Percentiles rank a stretch among this genome's conserved stretches.
phyloP scores from a whole-genome alignment of 2,797 vertebrate genomes.

The Podargus strigoides region DNA sequence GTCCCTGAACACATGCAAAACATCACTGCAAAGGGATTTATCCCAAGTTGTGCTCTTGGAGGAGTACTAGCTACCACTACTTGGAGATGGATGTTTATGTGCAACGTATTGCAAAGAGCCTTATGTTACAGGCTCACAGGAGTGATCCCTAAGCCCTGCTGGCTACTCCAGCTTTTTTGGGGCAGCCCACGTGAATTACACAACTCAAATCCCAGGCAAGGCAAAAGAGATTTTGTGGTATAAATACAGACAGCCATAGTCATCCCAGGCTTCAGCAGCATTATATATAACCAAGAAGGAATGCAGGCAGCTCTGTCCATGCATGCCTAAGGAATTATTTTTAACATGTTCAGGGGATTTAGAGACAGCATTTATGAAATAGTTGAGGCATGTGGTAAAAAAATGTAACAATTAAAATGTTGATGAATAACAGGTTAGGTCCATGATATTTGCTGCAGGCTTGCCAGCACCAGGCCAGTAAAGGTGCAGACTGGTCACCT shows the following conservation, averaged over 20 bases:
- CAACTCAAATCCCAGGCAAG: not conserved
- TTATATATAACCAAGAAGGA: not conserved
- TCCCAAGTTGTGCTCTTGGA: not conserved
- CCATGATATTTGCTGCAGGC: not conserved
- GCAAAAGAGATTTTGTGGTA: not conserved
- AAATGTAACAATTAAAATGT: not conserved
- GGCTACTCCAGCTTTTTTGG: not conserved
- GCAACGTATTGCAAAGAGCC: not conserved
- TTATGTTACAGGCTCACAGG: rapidly evolving
- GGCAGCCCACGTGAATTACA: not conserved
- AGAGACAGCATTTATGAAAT: not conserved
- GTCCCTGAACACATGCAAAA: not conserved
- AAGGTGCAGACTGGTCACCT: not conserved
- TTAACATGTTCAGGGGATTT: not conserved
- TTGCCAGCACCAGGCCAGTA: not conserved
- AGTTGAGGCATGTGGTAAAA: not conserved
- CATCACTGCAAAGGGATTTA: not conserved
- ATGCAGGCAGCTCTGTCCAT: not conserved
- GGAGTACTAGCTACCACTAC: not conserved
- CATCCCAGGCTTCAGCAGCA: not conserved
- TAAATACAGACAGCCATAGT: not conserved
- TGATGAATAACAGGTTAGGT: not conserved
- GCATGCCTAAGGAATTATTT: not conserved
- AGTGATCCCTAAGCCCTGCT: rapidly evolving
- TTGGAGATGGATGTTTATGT: rapidly evolving